phyloP scores from a whole-genome alignment of 2,797 vertebrate genomes.

The Syngnathus rostellatus region DNA sequence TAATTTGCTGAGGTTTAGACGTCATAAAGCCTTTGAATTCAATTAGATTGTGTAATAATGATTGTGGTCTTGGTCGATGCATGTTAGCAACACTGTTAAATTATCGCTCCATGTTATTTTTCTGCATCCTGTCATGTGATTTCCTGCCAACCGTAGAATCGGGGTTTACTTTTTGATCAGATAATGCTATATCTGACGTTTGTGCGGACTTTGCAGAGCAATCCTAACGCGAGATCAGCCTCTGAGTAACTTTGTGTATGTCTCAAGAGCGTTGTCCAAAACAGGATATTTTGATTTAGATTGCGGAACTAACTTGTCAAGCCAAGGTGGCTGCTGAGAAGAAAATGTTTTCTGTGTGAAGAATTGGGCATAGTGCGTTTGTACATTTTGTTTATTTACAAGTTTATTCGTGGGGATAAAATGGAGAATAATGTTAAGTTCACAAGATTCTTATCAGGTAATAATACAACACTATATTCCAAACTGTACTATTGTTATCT shows the following conservation, averaged over 20 bases:
- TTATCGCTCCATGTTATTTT: background rate
- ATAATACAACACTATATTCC: slow-evolving; percentile 12
- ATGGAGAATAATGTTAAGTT: slow-evolving; percentile 41
- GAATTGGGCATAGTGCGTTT: background rate
- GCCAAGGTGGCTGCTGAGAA: background rate
- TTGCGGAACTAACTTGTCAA: background rate
- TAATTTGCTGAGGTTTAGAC: too few relatives aligned
- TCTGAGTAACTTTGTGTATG: background rate
- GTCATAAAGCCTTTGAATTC: too few relatives aligned
- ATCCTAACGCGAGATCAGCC: background rate
- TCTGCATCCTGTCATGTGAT: slow-evolving; percentile 55
- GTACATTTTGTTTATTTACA: background rate
- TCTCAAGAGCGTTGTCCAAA: background rate
- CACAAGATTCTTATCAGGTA: slow-evolving; percentile 58
- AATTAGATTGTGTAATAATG: too few relatives aligned
- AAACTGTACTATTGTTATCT: background rate
- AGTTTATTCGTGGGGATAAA: slow-evolving; percentile 11
- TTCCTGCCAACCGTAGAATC: slow-evolving; percentile 35
- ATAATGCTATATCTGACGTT: background rate
- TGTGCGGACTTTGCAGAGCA: background rate
- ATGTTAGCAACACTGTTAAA: background rate
- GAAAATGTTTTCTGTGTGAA: background rate
- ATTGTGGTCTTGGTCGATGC: too few relatives aligned
- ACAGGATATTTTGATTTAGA: background rate
- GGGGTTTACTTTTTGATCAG: background rate